Evolutionary conservation across 2,797 vertebrate species (phyloP), one percentile per base, ranked within the genome.

Genomic region (Anisognathus igniventris): DNA sequence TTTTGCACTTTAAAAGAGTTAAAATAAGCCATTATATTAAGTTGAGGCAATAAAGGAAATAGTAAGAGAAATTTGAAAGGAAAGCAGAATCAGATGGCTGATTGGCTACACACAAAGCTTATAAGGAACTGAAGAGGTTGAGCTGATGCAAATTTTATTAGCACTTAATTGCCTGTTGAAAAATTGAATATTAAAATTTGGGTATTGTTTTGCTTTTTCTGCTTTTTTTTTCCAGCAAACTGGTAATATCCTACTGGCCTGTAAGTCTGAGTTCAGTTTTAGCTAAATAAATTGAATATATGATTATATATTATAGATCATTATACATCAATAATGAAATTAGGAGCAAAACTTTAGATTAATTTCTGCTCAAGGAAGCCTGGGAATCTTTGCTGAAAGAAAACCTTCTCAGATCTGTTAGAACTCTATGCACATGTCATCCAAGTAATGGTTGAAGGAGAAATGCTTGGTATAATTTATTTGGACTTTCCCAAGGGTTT

Each of bases 391-490:
- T 94, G 47, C 62, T 93, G 56, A 81, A 78, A 68, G 42, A 88
- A 95, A 90, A 72, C 18, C 39, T 72, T 76, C 58, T 88, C 47
- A 83, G 65, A 68, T 87, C 50, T 89, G 7, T 72, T 83, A 81
- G 65, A 91, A 65, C 31, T 62, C 54, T 87, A 89, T 81, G 35
- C 81, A 79, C 31, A 25, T 72, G 61, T 82, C 50, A 64, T 80
- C 35, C 77, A 78, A 95, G 85, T 88, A 88, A 93, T 92, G 31
- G 51, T 78, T 88, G 66, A 86, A 70, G 37, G 64, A 70, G 39
- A 70, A 96, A 65, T 50, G 10, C 31, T 72, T 87, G 21, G 83
- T 91, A 56, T 86, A 78, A 92, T 95, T 89, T 88, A 68, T 70
- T 56, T 88, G 47, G 81, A 70, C 35, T 90, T 96, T 70, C 50